Evolutionary conservation across 2,797 vertebrate species (phyloP).

Genomic region (Mus minutoides): DNA sequence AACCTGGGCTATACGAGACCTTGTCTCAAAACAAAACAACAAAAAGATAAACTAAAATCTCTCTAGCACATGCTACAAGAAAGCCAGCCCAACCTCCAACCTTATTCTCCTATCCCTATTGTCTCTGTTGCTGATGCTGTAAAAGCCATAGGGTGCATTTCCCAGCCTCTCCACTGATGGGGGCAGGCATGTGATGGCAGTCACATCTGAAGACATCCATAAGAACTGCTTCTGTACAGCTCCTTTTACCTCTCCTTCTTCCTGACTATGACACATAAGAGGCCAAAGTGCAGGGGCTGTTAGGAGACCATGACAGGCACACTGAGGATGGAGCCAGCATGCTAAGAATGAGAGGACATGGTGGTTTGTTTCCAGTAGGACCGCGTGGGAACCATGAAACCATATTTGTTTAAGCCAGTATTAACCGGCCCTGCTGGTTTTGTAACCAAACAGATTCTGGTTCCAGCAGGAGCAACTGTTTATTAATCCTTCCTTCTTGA

Average conservation of each 20-base stretch:
- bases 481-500: background rate
- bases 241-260: background rate
- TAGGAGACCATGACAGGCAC: background rate
- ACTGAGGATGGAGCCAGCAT: background rate
- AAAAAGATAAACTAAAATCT: background rate
- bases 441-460: background rate
- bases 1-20: background rate
- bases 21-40: background rate
- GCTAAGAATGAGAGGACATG: background rate
- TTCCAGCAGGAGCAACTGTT: background rate
- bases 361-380: background rate
- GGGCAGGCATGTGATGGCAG: background rate
- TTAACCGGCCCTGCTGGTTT: background rate
- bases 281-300: background rate
- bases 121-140: background rate
- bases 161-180: background rate
- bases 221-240: background rate
- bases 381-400: background rate
- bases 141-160: background rate
- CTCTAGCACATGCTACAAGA: background rate
- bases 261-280: background rate
- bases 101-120: background rate
- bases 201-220: background rate
- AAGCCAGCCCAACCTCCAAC: background rate
- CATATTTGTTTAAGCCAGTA: background rate